Base-by-base conservation (phyloP, 2,113 vertebrate species). In the Upupa epops region DNA sequence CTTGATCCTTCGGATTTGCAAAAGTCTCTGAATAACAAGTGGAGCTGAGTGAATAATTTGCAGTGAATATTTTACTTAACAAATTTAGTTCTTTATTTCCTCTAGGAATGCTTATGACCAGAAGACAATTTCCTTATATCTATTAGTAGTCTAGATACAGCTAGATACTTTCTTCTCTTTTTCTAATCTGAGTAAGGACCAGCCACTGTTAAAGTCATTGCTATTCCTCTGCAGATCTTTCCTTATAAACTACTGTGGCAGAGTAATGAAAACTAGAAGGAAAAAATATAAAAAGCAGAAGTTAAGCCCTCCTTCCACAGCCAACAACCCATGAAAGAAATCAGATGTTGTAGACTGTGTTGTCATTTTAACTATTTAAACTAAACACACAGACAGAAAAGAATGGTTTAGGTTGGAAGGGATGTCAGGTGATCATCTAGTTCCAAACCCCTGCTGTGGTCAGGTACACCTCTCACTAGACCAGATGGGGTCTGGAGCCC, bases 51-150 rank as follows among this genome's bases (percentile, higher is more conserved):
- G 87, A 94, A 76, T 91, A 92, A 93, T 90, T 93, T 91, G 84
- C 70, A 89, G 70, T 95, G 83, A 96, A 92, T 95, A 96, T 95
- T 94, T 95, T 93, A 92, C 89, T 88, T 83, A 83, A 87, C 28
- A 93, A 91, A 89, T 91, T 51, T 85, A 95, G 82, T n/a, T 91
- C 64, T 85, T 89, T 94, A 91, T 92, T 94, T 95, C 91, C 94
- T 95, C 60, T 52, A 94, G 75, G 89, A 92, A 83, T 73, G 82
- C 79, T 93, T 82, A 31, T 34, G 59, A 92, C 60, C 56, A 74
- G 89, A 91, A 83, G 75, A 85, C 36, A 73, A 85, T 92, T 96
- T 94, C 88, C 91, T 94, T 75, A 74, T 77, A 83, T 77, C 32
- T 89, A 91, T 93, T 94, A 94, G 85, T 94, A 15, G 16, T 46